A percentile compares a stretch with the other conserved stretches of the same genome.
phyloP scores from a whole-genome alignment of 64 coral and sea anemone genomes.

The Dendronephthya gigantea region DNA sequence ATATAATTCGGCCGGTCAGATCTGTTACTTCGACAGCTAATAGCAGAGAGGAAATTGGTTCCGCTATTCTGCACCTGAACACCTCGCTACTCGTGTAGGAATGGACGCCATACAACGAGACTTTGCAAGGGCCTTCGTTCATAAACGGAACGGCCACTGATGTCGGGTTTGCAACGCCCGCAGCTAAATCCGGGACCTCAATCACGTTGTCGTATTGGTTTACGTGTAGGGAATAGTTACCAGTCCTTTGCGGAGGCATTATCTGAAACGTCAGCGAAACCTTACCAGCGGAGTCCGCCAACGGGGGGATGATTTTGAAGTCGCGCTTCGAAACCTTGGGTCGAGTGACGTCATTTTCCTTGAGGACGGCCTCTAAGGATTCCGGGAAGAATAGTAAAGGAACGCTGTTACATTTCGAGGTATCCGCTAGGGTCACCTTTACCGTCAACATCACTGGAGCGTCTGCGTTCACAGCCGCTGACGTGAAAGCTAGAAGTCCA shows the following conservation, averaged over 20 bases:
- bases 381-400: conserved; percentile 9
- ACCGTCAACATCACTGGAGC: background rate
- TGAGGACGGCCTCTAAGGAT: background rate
- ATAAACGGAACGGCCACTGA: background rate
- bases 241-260: background rate
- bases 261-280: conserved; percentile 4
- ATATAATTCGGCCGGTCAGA: background rate
- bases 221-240: background rate
- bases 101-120: background rate
- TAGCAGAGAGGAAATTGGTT: background rate
- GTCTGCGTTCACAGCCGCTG: background rate
- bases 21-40: background rate
- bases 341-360: conserved; percentile 18
- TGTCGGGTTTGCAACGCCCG: background rate
- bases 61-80: background rate
- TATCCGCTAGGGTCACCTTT: background rate
- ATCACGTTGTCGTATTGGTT: background rate
- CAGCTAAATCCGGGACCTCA: background rate
- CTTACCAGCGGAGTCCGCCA: background rate
- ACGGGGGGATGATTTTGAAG: background rate
- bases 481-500: background rate
- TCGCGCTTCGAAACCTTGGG: conserved; percentile 2
- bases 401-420: background rate
- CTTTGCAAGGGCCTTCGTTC: background rate
- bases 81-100: background rate